Evolutionary conservation across 2,888 invertebrate species (phyloP).

Genomic region (Eristalis tenax): DNA sequence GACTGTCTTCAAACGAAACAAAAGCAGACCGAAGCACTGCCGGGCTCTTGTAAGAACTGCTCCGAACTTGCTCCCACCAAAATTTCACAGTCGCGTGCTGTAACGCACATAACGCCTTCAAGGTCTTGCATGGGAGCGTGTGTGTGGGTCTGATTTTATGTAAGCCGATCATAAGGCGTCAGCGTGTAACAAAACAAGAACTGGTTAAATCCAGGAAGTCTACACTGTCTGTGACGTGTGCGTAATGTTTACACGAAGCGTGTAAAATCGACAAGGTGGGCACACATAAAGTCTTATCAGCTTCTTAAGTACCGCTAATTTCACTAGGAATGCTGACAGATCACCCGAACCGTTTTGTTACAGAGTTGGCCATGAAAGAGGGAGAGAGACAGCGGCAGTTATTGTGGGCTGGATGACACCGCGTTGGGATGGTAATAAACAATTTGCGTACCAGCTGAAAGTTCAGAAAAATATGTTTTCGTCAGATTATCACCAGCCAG

Average conservation of each 20-base stretch:
- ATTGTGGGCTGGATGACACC: not conserved
- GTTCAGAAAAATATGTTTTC: not conserved
- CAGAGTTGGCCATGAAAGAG: too few relatives aligned
- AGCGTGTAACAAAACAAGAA: constrained; percentile 25
- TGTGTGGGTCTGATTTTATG: not conserved
- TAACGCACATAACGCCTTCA: not conserved
- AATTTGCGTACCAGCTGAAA: not conserved
- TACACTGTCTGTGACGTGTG: not conserved
- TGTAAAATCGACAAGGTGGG: not conserved
- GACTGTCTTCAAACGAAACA: not conserved
- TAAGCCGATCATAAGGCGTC: constrained; percentile 7
- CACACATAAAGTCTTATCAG: not conserved
- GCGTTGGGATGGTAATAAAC: not conserved
- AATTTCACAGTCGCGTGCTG: not conserved
- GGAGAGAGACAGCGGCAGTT: not conserved
- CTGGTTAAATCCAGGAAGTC: constrained; percentile 49
- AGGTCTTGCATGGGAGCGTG: not conserved
- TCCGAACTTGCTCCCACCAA: not conserved
- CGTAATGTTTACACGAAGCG: not conserved
- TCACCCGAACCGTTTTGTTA: not conserved
- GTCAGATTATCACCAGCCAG: not conserved
- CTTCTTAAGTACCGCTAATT: not conserved
- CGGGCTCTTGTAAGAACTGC: not conserved
- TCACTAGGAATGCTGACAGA: not conserved
- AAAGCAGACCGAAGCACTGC: not conserved